phyloP scores from a whole-genome alignment of 2,113 vertebrate genomes.

The Cathartes aura region DNA sequence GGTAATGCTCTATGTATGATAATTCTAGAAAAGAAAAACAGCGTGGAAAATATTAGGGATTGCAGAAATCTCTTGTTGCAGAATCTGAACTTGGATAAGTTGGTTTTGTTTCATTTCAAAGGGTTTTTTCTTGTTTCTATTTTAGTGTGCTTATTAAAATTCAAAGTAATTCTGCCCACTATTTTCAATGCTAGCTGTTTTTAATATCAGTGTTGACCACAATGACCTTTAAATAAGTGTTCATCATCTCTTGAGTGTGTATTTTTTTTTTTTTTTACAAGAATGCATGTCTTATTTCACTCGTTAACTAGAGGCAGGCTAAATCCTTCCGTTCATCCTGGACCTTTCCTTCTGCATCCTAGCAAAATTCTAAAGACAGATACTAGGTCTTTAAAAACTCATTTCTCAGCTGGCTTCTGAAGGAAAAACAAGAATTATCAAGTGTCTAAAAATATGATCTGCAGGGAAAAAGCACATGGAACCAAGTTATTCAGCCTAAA shows the following conservation, averaged over 20 bases:
- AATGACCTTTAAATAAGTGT: neutral
- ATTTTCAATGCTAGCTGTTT: neutral
- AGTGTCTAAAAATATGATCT: neutral
- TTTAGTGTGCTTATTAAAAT: neutral
- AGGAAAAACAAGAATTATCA: neutral
- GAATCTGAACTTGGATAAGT: neutral
- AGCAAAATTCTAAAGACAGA: neutral
- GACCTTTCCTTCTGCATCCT: neutral
- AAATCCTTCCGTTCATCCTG: neutral
- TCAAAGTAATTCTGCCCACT: neutral
- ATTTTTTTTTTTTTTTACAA: neutral
- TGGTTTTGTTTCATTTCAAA: neutral
- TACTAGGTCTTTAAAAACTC: neutral
- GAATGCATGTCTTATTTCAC: neutral
- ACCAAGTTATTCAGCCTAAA: neutral
- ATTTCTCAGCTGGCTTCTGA: neutral
- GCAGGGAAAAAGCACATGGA: neutral
- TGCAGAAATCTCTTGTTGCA: neutral
- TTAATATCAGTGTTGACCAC: neutral
- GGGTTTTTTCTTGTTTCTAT: neutral
- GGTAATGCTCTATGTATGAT: neutral
- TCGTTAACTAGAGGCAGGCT: neutral
- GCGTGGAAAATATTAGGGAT: neutral
- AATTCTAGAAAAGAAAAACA: neutral
- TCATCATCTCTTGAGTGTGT: neutral